Evolutionary conservation across 2,888 invertebrate genomes (phyloP).

Genomic region (Mamestra brassicae): DNA sequence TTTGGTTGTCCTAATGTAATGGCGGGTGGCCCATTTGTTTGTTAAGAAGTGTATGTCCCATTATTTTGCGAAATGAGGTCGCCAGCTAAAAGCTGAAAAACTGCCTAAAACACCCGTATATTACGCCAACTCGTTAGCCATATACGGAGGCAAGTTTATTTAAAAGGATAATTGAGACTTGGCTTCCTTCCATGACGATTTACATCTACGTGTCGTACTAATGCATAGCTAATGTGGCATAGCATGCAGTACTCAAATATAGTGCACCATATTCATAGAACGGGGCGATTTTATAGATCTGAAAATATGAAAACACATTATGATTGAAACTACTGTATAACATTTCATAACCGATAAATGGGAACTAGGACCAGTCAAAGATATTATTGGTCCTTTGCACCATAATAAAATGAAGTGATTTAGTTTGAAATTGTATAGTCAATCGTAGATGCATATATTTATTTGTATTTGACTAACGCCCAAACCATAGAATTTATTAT

Average conservation of each 20-base stretch:
- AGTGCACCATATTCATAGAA: constrained; percentile 2
- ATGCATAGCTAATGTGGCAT: constrained; percentile 28
- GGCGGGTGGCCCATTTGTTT: constrained; percentile 18
- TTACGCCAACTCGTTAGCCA: background rate
- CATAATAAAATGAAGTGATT: background rate
- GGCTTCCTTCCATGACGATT: constrained; percentile 17
- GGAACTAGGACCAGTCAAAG: no score
- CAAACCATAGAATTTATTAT: no score
- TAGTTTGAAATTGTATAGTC: background rate
- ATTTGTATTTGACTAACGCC: no score
- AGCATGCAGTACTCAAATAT: background rate
- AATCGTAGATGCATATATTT: background rate
- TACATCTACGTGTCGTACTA: constrained; percentile 25
- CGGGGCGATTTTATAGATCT: background rate
- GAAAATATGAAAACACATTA: background rate
- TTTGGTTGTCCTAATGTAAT: constrained; percentile 28
- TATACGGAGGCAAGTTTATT: background rate
- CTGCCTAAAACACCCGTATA: constrained; percentile 13
- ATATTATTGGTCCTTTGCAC: background rate
- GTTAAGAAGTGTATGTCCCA: constrained; percentile 29
- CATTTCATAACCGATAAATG: background rate
- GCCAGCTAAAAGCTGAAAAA: constrained; percentile 18
- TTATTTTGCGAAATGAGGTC: constrained; percentile 38
- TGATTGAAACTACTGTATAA: background rate
- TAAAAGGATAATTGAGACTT: constrained; percentile 21